Evolutionary conservation across 2,797 vertebrate species (phyloP).

Genomic region (Pantherophis alleghaniensis): DNA sequence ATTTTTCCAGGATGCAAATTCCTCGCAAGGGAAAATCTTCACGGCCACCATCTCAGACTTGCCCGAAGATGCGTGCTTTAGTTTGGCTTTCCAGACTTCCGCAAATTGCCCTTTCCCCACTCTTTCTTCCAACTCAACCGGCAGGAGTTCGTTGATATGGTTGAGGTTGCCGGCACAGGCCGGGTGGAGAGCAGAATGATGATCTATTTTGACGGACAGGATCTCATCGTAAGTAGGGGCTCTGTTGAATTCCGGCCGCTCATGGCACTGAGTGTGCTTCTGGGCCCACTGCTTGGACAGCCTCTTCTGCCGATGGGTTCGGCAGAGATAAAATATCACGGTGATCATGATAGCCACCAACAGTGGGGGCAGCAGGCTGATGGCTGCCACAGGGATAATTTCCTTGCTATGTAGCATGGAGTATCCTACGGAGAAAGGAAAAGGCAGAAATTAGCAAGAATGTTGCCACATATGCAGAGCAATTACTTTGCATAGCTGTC

Average conservation of each 20-base stretch:
- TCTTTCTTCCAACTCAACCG: slow-evolving; percentile 82
- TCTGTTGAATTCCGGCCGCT: slow-evolving; percentile 49
- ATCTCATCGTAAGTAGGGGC: slow-evolving; percentile 62
- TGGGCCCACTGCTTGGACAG: slow-evolving; percentile 77
- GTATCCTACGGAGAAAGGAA: slow-evolving; percentile 71
- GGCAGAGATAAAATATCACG: slow-evolving; percentile 82
- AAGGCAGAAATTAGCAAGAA: slow-evolving; percentile 10
- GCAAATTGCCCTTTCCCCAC: slow-evolving; percentile 88
- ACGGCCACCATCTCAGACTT: slow-evolving; percentile 82
- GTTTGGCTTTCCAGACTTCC: slow-evolving; percentile 82
- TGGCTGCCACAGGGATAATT: slow-evolving; percentile 85
- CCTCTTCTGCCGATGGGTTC: slow-evolving; percentile 76
- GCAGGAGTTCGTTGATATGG: slow-evolving; percentile 73
- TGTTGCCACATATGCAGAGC: background rate
- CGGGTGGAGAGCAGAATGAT: slow-evolving; percentile 36
- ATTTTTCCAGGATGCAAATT: slow-evolving; percentile 84
- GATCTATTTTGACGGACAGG: slow-evolving; percentile 50
- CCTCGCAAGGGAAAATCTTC: slow-evolving; percentile 85
- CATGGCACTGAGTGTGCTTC: slow-evolving; percentile 61
- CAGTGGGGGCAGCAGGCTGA: slow-evolving; percentile 83
- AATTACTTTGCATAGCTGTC: slow-evolving; percentile 31
- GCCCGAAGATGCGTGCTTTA: slow-evolving; percentile 70
- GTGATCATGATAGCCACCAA: slow-evolving; percentile 80
- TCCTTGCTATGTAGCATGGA: slow-evolving; percentile 84
- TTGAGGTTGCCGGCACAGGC: slow-evolving; percentile 59